Percentiles rank a stretch among this genome's conserved stretches.
These are phyloP conservation scores for Zosterops hypoxanthus DNA, from an alignment of 2,113 vertebrate species.

Conservation along the genomic window DNA sequence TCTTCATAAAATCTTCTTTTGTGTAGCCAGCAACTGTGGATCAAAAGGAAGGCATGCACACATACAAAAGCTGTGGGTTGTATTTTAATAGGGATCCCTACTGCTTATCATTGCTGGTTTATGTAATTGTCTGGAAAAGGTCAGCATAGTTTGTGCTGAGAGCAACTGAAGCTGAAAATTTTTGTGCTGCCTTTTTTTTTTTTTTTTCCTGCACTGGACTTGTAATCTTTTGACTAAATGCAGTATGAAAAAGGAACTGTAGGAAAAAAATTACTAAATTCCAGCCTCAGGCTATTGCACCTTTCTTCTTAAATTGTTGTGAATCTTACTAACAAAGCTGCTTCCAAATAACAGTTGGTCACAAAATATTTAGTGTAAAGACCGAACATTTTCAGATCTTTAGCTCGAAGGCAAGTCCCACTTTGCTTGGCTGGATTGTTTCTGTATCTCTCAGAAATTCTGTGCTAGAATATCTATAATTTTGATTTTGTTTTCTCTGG, in stretches of 20 bases:
- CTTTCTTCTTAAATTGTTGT: neutral
- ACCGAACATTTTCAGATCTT: neutral
- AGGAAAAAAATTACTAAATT: neutral
- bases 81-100: slow-evolving; percentile 60
- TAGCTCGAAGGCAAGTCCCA: neutral
- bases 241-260: neutral
- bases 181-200: neutral
- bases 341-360: neutral
- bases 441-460: neutral
- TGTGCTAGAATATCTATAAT: neutral
- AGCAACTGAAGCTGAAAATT: slow-evolving; percentile 26
- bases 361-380: slow-evolving; percentile 1
- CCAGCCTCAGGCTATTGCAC: neutral
- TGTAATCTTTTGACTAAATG: slow-evolving; percentile 9
- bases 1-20: slow-evolving; percentile 35
- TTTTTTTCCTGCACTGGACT: accelerated
- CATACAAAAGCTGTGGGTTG: slow-evolving; percentile 33
- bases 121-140: slow-evolving; percentile 66
- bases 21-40: neutral
- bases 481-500: neutral
- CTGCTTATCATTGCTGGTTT: slow-evolving; percentile 58
- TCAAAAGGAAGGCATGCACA: slow-evolving; percentile 29
- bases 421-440: neutral
- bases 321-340: neutral
- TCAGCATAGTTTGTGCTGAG: slow-evolving; percentile 50